Evolutionary conservation across 2,113 vertebrate genomes (phyloP), one percentile per base, ranked within the genome.

Genomic region (Seriola aureovittata): DNA sequence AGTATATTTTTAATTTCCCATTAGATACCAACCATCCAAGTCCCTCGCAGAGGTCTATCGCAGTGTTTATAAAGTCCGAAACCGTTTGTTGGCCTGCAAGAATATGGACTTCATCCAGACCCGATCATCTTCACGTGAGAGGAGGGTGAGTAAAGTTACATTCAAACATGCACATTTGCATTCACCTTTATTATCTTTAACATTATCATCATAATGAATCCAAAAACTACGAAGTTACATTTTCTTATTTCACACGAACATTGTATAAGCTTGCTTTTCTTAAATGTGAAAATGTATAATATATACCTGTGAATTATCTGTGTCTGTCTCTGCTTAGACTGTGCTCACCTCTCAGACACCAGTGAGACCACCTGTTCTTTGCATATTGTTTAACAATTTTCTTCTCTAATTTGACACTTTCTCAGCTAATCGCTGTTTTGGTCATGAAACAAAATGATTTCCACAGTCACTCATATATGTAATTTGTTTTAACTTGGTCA

Each of bases 41-140:
- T 92, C 95, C 10, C 91, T 99, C 58, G 96, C 96, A 8, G 98
- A 99, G 80, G 97, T 99, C 5, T 99, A 98, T 72, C 97, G 97
- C 71, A 97, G 96, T 73, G 98, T 99, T 0, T 99, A 99, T 78
- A 99, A 97, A 87, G 97, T 99, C 40, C 96, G 98, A 48, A 98
- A 97, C 91, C 97, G 97, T 48, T 94, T 99, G 85, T 94, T 99
- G 85, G 98, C 98, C 81, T 99, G 98, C 89, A 99, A 97, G 95
- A 99, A 98, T 77, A 97, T 99, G 96, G 97, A 98, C 60, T 97
- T 99, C 68, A 96, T 97, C 91, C 97, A 97, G 79, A 97, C 96
- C 0, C 94, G 96, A 8, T 98, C 97, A 0, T 97, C 97, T 11
- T 98, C 97, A 44, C 95, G 96, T 66, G 98, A 99, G 82, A 96